Evolutionary conservation across 2,888 invertebrate genomes (phyloP).

Genomic region (Drosophila prolongata): DNA sequence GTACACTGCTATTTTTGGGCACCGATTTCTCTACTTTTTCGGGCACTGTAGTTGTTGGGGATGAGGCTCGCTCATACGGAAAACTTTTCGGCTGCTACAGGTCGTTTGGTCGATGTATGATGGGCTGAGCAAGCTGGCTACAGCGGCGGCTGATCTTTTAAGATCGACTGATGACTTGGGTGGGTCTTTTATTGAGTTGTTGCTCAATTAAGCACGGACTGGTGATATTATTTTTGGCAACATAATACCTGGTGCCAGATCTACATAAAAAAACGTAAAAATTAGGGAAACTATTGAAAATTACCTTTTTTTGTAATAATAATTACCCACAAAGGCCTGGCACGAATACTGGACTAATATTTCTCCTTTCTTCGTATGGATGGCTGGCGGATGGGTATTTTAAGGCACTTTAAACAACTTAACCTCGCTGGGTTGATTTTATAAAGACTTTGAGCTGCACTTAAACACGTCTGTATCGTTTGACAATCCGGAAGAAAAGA

Average conservation of each 20-base stretch:
- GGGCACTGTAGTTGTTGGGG: background rate
- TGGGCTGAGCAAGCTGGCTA: background rate
- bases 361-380: conserved; percentile 1
- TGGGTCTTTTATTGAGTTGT: background rate
- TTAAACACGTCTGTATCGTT: background rate
- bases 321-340: conserved; percentile 5
- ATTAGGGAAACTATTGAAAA: too few relatives aligned
- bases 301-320: too few relatives aligned
- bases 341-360: background rate
- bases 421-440: background rate
- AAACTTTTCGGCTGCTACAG: background rate
- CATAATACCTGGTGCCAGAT: conserved; percentile 1
- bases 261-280: too few relatives aligned
- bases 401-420: background rate
- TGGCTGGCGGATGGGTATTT: conserved; percentile 5
- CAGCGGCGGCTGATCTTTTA: conserved; percentile 4
- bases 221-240: conserved; percentile 5
- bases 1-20: background rate
- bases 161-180: conserved; percentile 1
- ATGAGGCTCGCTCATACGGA: background rate
- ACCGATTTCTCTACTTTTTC: background rate
- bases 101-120: background rate
- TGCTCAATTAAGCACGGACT: conserved; percentile 1
- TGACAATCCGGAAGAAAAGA: conserved; percentile 1
- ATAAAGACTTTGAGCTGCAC: background rate